A percentile compares a stretch with the other conserved stretches of the same genome.
Evolutionary conservation across 2,888 invertebrate species (phyloP).

Genomic region (Carpatolechia fugitivella): DNA sequence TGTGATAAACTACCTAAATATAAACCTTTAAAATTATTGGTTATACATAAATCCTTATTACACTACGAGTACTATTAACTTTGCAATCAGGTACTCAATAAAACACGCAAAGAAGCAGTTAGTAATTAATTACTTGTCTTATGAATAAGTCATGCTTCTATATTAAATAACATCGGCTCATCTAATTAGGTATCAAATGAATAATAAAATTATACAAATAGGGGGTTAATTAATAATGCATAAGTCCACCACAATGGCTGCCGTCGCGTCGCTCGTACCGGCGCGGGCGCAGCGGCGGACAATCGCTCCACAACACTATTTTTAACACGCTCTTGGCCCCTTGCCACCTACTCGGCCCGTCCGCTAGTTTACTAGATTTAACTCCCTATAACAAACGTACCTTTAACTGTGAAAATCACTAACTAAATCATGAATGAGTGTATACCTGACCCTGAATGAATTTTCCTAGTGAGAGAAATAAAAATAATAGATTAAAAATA

Average conservation of each 20-base stretch:
- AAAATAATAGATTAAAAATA: conserved; percentile 28
- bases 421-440: conserved; percentile 55
- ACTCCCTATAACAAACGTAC: conserved; percentile 72
- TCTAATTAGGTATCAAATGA: neutral
- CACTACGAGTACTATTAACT: too few relatives aligned
- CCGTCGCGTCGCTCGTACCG: conserved; percentile 47
- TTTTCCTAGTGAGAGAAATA: conserved; percentile 46
- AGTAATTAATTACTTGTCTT: too few relatives aligned
- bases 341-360: conserved; percentile 76
- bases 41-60: too few relatives aligned
- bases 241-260: conserved; percentile 41
- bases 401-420: conserved; percentile 46
- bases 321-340: conserved; percentile 68
- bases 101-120: too few relatives aligned
- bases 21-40: too few relatives aligned
- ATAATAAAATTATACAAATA: conserved; percentile 6
- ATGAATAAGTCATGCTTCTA: too few relatives aligned
- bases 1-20: too few relatives aligned
- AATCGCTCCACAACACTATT: conserved; percentile 73
- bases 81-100: too few relatives aligned
- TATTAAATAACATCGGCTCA: neutral
- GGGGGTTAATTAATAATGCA: conserved; percentile 23
- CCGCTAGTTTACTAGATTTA: conserved; percentile 82
- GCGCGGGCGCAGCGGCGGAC: conserved; percentile 55
- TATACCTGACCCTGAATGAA: conserved; percentile 40